Evolutionary conservation across 2,888 invertebrate genomes (phyloP).

Genomic region (Poecilobothrus nobilitatus): DNA sequence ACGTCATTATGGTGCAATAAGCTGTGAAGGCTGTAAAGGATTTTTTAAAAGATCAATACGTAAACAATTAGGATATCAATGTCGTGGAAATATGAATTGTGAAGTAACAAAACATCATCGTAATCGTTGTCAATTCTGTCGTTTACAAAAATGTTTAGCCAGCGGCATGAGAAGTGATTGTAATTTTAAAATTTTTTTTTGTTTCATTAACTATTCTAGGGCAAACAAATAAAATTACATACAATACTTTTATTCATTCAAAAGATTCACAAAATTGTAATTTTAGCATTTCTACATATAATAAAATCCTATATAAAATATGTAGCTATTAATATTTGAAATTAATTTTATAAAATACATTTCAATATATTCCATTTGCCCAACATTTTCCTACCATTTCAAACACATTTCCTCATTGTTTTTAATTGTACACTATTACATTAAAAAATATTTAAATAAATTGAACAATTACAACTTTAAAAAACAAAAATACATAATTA

Average conservation of each 20-base stretch:
- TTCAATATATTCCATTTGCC: too few species aligned
- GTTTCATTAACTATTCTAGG: neutral
- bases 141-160: constrained; percentile 92
- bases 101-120: constrained; percentile 98
- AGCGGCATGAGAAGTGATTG: constrained; percentile 99
- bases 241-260: neutral
- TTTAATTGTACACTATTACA: too few species aligned
- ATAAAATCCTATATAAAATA: too few species aligned
- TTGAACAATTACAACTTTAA: too few species aligned
- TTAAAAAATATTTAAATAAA: too few species aligned
- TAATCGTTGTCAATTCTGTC: constrained; percentile 96
- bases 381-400: too few species aligned
- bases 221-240: neutral
- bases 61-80: constrained; percentile 94
- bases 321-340: too few species aligned
- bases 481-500: too few species aligned
- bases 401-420: too few species aligned
- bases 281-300: neutral
- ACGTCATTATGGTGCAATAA: constrained; percentile 84
- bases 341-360: too few species aligned
- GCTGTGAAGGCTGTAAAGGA: constrained; percentile 93
- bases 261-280: too few species aligned
- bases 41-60: constrained; percentile 97
- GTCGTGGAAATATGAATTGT: constrained; percentile 91
- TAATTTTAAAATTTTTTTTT: constrained; percentile 48